These are phyloP conservation scores for Babylonia areolata DNA, from an alignment of 1,140 invertebrate genomes.

Conservation along the genomic window DNA sequence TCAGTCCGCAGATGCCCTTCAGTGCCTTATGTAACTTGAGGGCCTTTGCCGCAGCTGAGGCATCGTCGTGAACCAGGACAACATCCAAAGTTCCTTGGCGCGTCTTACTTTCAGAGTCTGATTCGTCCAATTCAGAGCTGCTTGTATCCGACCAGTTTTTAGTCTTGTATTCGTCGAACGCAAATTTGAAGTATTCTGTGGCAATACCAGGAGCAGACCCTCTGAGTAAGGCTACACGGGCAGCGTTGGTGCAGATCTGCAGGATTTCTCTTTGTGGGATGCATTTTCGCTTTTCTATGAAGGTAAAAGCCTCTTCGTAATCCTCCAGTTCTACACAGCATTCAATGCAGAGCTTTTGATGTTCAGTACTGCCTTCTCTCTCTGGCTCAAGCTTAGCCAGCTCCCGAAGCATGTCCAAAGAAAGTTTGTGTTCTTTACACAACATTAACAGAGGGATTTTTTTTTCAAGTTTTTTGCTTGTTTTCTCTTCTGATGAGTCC, in stretches of 20 bases:
- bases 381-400: neutral
- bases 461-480: too few relatives aligned
- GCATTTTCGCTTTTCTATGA: neutral
- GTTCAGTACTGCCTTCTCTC: neutral
- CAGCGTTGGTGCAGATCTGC: slow-evolving; percentile 17
- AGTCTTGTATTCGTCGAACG: neutral
- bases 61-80: neutral
- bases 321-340: neutral
- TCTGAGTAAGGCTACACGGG: neutral
- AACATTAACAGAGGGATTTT: too few relatives aligned
- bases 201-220: neutral
- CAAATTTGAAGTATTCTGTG: neutral
- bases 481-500: neutral
- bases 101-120: neutral
- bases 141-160: neutral
- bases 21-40: neutral
- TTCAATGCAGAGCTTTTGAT: neutral
- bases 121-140: neutral
- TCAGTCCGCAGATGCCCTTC: neutral
- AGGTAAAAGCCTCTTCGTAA: neutral
- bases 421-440: too few relatives aligned
- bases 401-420: too few relatives aligned
- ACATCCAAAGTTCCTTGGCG: neutral
- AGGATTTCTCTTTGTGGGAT: too few relatives aligned
- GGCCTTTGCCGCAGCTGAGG: neutral